These are phyloP conservation scores for Pogonocichla stellata DNA, from an alignment of 2,113 vertebrate genomes.

Conservation along the genomic window DNA sequence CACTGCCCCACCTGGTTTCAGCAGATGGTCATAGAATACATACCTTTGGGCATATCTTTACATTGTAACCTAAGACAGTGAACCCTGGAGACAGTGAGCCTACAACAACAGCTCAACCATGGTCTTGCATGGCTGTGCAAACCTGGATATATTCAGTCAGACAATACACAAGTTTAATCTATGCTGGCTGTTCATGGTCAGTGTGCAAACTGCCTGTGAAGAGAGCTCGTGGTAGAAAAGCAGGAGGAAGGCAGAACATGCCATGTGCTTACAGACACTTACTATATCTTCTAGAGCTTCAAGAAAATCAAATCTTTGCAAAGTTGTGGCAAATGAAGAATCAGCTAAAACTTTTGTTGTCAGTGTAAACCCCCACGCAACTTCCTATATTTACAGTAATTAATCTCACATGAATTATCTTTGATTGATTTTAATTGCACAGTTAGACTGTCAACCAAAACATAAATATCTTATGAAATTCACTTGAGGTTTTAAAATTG, in stretches of 20 bases:
- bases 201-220: not conserved
- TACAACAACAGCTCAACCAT: not conserved
- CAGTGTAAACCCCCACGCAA: not conserved
- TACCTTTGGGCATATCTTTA: no score
- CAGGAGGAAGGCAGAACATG: not conserved
- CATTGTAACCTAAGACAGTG: no score
- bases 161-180: not conserved
- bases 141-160: not conserved
- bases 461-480: not conserved
- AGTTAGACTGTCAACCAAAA: not conserved
- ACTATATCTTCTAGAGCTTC: not conserved
- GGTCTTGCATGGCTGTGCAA: not conserved
- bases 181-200: not conserved
- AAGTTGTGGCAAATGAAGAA: not conserved
- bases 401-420: not conserved
- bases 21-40: no score
- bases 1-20: no score
- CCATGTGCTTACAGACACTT: not conserved
- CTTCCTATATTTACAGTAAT: not conserved
- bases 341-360: not conserved
- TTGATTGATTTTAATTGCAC: not conserved
- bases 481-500: not conserved
- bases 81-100: not conserved
- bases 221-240: not conserved
- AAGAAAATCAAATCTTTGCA: not conserved